A percentile compares a stretch with the other conserved stretches of the same genome.
These are phyloP conservation scores for Sebastes matsubarae DNA, from an alignment of 2,797 vertebrate species.

Conservation along the genomic window DNA sequence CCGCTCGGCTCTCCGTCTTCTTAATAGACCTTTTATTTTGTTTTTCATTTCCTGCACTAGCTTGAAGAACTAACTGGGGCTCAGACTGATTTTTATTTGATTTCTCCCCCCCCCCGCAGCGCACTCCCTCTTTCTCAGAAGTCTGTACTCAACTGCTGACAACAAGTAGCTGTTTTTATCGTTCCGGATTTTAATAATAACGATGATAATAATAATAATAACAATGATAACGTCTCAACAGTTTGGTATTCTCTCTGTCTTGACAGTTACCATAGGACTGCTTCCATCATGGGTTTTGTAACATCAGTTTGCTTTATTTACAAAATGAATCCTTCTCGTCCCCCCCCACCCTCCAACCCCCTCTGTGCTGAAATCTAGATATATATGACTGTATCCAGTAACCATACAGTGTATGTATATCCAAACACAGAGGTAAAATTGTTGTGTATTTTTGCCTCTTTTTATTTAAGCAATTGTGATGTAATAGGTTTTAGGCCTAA, in stretches of 20 bases:
- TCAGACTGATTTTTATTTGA: slow-evolving; percentile 62
- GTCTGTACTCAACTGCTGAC: slow-evolving; percentile 84
- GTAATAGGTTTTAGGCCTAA: slow-evolving; percentile 92
- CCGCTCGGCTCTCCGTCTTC: slow-evolving; percentile 45
- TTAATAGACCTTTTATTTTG: slow-evolving; percentile 31
- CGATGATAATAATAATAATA: slow-evolving; percentile 62
- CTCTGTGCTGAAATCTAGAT: slow-evolving; percentile 67
- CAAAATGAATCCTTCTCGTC: slow-evolving; percentile 60
- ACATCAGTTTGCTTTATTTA: slow-evolving; percentile 82
- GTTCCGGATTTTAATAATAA: slow-evolving; percentile 66
- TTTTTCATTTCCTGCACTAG: slow-evolving; percentile 70
- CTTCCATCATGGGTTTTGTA: slow-evolving; percentile 82
- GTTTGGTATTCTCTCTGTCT: slow-evolving; percentile 81
- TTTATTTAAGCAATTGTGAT: slow-evolving; percentile 92
- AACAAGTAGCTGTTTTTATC: slow-evolving; percentile 80
- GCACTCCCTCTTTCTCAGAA: slow-evolving; percentile 75
- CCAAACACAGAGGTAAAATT: slow-evolving; percentile 83
- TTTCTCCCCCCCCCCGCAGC: slow-evolving; percentile 26
- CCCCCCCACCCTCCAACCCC: slow-evolving; percentile 20
- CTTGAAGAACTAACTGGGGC: slow-evolving; percentile 80
- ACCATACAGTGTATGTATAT: slow-evolving; percentile 54
- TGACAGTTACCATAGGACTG: slow-evolving; percentile 81
- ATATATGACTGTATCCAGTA: slow-evolving; percentile 55
- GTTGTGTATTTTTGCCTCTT: slow-evolving; percentile 85
- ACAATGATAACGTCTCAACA: slow-evolving; percentile 73